Base-by-base conservation (phyloP, 2,888 invertebrate species). In the Bombyx huttoni region DNA sequence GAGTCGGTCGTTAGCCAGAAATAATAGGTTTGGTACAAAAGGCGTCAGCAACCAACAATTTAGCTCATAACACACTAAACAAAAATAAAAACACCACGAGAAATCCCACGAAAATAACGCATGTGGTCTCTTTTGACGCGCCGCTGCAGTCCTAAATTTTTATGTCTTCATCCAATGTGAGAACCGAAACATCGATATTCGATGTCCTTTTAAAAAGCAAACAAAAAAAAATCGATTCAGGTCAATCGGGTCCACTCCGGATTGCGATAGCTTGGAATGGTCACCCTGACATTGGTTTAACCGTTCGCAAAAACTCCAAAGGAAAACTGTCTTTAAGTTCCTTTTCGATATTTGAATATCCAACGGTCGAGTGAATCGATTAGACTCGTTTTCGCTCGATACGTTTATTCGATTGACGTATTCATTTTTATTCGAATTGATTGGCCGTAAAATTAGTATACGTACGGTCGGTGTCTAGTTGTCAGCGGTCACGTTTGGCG, bases 81-180 rank as follows among this genome's bases (percentile, higher is more conserved):
- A 70, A 75, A 63, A 71, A 64, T 67, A 71, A 67, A n/a, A 67
- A 68, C 73, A 72, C 74, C 72, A 60, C 69, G 71, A 70, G 76
- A 78, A 64, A 68, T 64, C 72, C 61, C 73, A 73, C 73, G 68
- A 71, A 76, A 73, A 81, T 83, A 78, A 78, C 78, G 78, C 73
- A 83, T 84, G 87, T 81, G 86, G 86, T 81, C 81, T 63, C 56
- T 74, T 69, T 86, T 81, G 85, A 82, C 73, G 74, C 73, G 75
- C 86, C 87, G 85, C 78, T 58, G 70, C 46, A 49, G 70, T 66
- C 73, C 74, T 73, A 81, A 79, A 85, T 81, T 81, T 84, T 86
- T 87, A 88, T 84, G 87, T 88, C 88, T 88, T 87, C 83, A 88
- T 88, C 74, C 65, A 63, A 75, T 72, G 79, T 80, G 84, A 79